These are phyloP conservation scores for Nematolebias whitei DNA, from an alignment of 2,113 vertebrate species.

Conservation along the genomic window DNA sequence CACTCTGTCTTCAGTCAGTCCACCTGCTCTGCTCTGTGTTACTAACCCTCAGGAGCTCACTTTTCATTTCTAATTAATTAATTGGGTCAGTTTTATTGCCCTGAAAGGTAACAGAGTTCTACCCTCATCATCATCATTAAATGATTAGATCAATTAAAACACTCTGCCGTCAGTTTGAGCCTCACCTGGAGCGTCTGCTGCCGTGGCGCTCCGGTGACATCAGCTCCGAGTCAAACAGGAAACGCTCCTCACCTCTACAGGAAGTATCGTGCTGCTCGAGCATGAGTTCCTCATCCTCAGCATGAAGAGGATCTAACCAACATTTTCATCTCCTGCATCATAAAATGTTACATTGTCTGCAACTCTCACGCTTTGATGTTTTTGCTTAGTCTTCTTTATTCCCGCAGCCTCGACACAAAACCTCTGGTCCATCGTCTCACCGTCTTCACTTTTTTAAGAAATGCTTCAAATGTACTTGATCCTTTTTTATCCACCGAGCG, in stretches of 20 bases:
- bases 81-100: conserved; percentile 1
- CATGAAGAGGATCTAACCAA: too few species aligned
- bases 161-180: conserved; percentile 15
- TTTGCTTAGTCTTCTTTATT: conserved; percentile 24
- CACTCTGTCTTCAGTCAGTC: too few species aligned
- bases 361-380: conserved; percentile 15
- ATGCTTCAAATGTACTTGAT: conserved; percentile 26
- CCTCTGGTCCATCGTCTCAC: conserved; percentile 17
- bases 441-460: conserved; percentile 23
- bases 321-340: conserved; percentile 30
- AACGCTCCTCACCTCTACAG: conserved; percentile 1
- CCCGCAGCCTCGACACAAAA: neutral
- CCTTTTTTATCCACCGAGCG: conserved; percentile 2
- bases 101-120: conserved; percentile 15
- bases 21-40: too few species aligned
- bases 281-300: too few species aligned
- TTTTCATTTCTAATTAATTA: conserved; percentile 14
- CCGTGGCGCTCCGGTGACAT: neutral
- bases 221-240: conserved; percentile 17
- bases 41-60: neutral
- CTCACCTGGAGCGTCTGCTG: conserved; percentile 16
- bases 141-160: conserved; percentile 44
- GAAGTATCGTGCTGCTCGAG: neutral
- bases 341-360: conserved; percentile 16
- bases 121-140: conserved; percentile 6